Evolutionary conservation across 2,113 vertebrate species (phyloP).

Genomic region (Takifugu flavidus): DNA sequence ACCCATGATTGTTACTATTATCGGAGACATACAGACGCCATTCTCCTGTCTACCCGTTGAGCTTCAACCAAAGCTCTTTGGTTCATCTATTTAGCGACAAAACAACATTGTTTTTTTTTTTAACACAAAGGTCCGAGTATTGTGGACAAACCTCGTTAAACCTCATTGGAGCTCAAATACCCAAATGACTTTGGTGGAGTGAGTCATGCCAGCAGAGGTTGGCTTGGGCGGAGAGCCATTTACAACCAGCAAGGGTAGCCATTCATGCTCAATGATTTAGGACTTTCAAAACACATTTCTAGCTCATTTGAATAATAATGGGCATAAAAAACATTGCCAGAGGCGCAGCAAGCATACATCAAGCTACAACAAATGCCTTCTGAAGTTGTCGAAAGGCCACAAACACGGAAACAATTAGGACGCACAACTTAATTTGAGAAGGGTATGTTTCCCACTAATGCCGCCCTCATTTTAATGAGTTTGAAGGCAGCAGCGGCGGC

Average conservation of each 20-base stretch:
- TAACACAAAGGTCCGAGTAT: slow-evolving; percentile 18
- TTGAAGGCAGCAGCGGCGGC: slow-evolving; percentile 59
- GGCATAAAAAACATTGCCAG: slow-evolving; percentile 77
- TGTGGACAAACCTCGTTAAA: slow-evolving; percentile 56
- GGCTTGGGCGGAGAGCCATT: slow-evolving; percentile 78
- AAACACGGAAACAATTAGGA: slow-evolving; percentile 78
- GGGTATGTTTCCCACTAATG: slow-evolving; percentile 61
- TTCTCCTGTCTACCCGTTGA: neutral
- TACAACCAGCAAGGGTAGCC: slow-evolving; percentile 76
- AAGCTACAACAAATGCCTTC: slow-evolving; percentile 75
- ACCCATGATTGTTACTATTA: neutral
- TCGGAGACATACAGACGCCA: neutral
- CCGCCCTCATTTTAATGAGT: slow-evolving; percentile 73
- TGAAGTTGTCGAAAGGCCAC: slow-evolving; percentile 68
- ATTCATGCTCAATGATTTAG: slow-evolving; percentile 80
- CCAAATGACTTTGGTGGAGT: slow-evolving; percentile 71
- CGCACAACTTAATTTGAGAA: slow-evolving; percentile 72
- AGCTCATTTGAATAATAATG: slow-evolving; percentile 82
- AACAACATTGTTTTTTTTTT: too few species aligned
- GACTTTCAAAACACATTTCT: slow-evolving; percentile 78
- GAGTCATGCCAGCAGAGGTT: slow-evolving; percentile 62
- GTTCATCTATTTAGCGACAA: slow-evolving; percentile 16
- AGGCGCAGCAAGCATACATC: slow-evolving; percentile 71
- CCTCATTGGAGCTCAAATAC: slow-evolving; percentile 60
- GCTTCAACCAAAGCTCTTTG: neutral